Percentiles rank a stretch among this genome's conserved stretches.
phyloP scores from a whole-genome alignment of 1,140 invertebrate species.

The Holotrichia oblita region DNA sequence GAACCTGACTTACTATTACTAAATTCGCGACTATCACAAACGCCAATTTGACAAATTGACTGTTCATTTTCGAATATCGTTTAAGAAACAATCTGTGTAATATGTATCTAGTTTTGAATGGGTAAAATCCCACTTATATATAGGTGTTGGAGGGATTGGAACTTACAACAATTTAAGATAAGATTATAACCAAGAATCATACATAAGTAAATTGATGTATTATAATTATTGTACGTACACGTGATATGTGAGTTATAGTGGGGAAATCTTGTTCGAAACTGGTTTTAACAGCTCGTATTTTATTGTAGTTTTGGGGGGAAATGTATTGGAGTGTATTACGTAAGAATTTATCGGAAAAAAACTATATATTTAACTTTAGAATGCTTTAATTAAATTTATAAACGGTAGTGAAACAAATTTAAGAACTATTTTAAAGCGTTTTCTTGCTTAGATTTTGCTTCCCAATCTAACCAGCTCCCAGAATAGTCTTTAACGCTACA shows the following conservation, averaged over 20 bases:
- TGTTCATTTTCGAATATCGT: background rate
- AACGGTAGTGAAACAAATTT: background rate
- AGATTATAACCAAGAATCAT: no score
- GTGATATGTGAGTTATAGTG: no score
- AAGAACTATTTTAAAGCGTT: background rate
- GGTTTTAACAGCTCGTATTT: no score
- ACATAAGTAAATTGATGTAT: no score
- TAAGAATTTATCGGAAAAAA: background rate
- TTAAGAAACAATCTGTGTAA: background rate
- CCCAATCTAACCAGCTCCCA: conserved; percentile 3
- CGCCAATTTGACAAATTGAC: background rate
- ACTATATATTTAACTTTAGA: background rate
- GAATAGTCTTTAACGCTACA: background rate
- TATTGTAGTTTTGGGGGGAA: background rate
- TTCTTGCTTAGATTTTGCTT: background rate
- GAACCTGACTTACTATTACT: background rate
- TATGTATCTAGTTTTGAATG: background rate
- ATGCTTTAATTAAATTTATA: background rate
- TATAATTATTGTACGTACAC: no score
- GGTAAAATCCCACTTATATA: no score
- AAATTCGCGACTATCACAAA: background rate
- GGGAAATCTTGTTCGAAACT: no score
- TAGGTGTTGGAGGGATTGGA: no score
- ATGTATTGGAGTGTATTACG: background rate
- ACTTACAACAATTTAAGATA: no score